Evolutionary conservation across 2,888 invertebrate genomes (phyloP), one percentile per base, ranked within the genome.

Genomic region (Hydrotaea cyrtoneurina): DNA sequence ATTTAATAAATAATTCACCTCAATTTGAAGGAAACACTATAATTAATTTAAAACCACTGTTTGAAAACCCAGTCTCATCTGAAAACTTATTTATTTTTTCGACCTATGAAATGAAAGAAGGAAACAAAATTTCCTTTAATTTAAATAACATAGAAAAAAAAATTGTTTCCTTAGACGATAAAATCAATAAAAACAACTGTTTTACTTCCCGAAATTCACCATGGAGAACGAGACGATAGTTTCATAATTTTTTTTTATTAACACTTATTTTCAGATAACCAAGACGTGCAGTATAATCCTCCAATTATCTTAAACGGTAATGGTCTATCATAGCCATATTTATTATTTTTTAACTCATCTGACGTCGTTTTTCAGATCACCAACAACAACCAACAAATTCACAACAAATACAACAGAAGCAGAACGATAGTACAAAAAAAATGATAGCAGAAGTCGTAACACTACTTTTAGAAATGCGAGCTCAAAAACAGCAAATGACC

Each of bases 51-150:
- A 50, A n/a, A 36, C 36, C 19, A 19, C 43, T 26, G 31, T 84
- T 83, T 62, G 19, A 71, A 21, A 69, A 80, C 69, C 84, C 84
- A 55, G 75, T 84, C 21, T 50, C 39, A 43, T 85, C 77, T 62
- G 69, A 31, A 74, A 50, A 74, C 36, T 78, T 80, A 57, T 46
- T 80, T 23, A 66, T 83, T 66, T 55, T 55, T 55, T 55, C 55
- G 21, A 55, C 55, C 55, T 10, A 55, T 55, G 55, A 21, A 55
- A 55, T 55, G 19, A 55, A 55, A 55, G 55, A 55, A 55, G 55
- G 53, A 55, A 66, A 66, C 39, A 66, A 66, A 46, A 43, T 72
- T 43, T 53, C 31, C 23, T 71, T 71, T 71, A 39, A 71, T 50
- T 50, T 71, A 50, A 71, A 71, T 71, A 71, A 71, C 15, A 71